Base-by-base conservation (phyloP, 53 echinoderm and acorn worm species). In the Zoroaster sp. region DNA sequence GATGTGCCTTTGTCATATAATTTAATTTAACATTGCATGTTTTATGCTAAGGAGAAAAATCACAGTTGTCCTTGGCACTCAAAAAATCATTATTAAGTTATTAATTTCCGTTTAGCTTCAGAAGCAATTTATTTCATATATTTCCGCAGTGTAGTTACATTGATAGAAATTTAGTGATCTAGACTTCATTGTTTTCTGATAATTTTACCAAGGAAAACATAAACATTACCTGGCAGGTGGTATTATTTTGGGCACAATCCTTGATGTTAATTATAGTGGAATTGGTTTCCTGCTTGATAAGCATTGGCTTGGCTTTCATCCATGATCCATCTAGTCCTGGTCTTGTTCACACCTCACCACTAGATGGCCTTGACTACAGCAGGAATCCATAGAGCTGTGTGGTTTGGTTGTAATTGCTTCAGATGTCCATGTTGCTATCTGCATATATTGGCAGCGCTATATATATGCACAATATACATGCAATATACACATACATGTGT, bases 201-300 rank as follows among this genome's bases (percentile, higher is more conserved):
- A 59, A 59, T 59, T 59, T 59, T 59, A 59, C 63, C 28, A 28
- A 59, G 63, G 63, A 59, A 59, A 8, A 21, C 11, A 59, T 59
- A 59, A 21, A 59, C 63, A 59, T 59, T 59, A 59, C 28, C 35
- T 23, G 49, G 85, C 85, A 85, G 85, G 85, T 85, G 85, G 39
- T 71, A 70, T 83, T 35, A 8, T 49, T 81, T 71, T 85, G 13
- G 70, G 49, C 23, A n/a, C 18, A 66, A 85, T 85, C 85, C 85
- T 85, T 71, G 70, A 85, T 71, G 85, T 71, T 85, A 71, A 85
- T 85, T 69, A 85, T 85, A 85, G 44, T 85, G 71, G 71, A 47
- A 49, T 46, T 23, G 71, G 85, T 45, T 85, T 85, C 85, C 85
- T 69, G 85, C 72, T 40, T 72, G 72, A 38, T 36, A 25, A 38